Evolutionary conservation across 2,888 invertebrate species (phyloP).

Genomic region (Drosophila pegasa): DNA sequence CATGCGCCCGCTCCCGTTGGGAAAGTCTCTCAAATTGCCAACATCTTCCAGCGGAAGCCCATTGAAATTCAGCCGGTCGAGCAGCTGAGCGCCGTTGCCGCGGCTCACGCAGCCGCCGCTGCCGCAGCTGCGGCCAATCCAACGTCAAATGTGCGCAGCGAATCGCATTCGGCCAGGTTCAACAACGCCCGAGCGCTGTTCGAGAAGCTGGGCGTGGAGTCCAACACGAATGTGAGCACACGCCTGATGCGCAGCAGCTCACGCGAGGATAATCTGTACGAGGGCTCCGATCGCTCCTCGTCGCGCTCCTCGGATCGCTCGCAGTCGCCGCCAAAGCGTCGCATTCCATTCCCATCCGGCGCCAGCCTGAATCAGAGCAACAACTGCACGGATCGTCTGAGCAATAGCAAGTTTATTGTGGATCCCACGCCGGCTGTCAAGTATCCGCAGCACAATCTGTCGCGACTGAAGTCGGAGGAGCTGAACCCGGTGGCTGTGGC

Average conservation of each 20-base stretch:
- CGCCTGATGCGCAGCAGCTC: slow-evolving; percentile 84
- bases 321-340: slow-evolving; percentile 83
- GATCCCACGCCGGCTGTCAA: slow-evolving; percentile 67
- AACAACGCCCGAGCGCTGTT: slow-evolving; percentile 96
- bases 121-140: slow-evolving; percentile 84
- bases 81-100: slow-evolving; percentile 82
- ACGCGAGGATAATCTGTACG: slow-evolving; percentile 84
- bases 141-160: slow-evolving; percentile 91
- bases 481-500: slow-evolving; percentile 12
- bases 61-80: slow-evolving; percentile 86
- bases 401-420: slow-evolving; percentile 82
- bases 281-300: slow-evolving; percentile 83
- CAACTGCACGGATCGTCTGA: slow-evolving; percentile 71
- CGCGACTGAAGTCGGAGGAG: slow-evolving; percentile 87
- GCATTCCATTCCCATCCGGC: slow-evolving; percentile 83
- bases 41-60: slow-evolving; percentile 92
- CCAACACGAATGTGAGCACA: slow-evolving; percentile 85
- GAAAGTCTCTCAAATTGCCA: slow-evolving; percentile 96
- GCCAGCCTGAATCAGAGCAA: slow-evolving; percentile 80
- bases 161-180: slow-evolving; percentile 95
- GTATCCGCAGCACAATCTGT: slow-evolving; percentile 85
- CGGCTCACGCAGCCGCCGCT: slow-evolving; percentile 82
- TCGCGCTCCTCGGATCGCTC: slow-evolving; percentile 84
- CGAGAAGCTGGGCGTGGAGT: slow-evolving; percentile 93
- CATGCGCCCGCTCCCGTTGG: slow-evolving; percentile 86